Evolutionary conservation across 2,113 vertebrate species (phyloP).

Genomic region (Alligator mississippiensis): DNA sequence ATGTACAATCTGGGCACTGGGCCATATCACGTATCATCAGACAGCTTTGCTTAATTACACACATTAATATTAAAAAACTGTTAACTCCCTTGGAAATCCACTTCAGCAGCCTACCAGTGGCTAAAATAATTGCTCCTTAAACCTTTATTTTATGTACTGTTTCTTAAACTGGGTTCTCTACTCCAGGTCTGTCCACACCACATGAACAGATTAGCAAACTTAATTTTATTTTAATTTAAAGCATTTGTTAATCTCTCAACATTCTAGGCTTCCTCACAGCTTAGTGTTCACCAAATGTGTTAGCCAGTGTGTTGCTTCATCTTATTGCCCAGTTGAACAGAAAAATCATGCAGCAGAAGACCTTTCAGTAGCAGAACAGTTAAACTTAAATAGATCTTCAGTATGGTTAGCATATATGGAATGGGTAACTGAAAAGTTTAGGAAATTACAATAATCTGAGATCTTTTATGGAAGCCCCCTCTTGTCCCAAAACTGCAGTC

Average conservation of each 20-base stretch:
- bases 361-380: not conserved
- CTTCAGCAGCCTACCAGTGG: not conserved
- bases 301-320: not conserved
- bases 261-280: not conserved
- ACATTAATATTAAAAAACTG: not conserved
- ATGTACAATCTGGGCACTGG: not conserved
- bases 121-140: not conserved
- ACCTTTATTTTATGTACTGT: accelerated
- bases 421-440: not conserved
- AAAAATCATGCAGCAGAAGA: not conserved
- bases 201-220: not conserved
- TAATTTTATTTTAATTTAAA: not conserved
- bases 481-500: not conserved
- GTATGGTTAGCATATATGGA: not conserved
- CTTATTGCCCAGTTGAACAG: not conserved
- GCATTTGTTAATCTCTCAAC: accelerated
- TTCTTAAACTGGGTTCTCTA: not conserved
- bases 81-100: not conserved
- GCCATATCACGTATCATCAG: not conserved
- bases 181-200: not conserved
- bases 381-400: not conserved
- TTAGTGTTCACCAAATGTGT: not conserved
- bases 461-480: not conserved
- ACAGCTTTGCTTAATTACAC: not conserved
- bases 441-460: not conserved